phyloP scores from a whole-genome alignment of 2,113 vertebrate genomes.

The Xiphorhynchus elegans region DNA sequence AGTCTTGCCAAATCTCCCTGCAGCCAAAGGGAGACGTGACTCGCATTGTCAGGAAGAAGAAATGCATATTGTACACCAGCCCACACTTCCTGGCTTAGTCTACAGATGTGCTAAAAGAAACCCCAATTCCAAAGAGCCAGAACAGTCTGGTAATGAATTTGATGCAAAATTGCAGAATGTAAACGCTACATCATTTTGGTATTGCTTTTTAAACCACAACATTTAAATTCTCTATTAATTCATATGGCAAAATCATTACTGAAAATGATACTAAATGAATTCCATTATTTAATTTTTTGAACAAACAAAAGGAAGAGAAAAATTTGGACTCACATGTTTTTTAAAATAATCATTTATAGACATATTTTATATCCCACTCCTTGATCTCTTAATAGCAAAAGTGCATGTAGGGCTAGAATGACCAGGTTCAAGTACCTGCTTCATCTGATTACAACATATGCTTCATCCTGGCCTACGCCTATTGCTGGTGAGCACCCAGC shows the following conservation, averaged over 20 bases:
- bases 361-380: not conserved
- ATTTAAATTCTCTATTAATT: not conserved
- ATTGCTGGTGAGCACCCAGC: not conserved
- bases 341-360: not conserved
- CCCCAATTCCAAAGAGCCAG: not conserved
- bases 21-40: not conserved
- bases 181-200: not conserved
- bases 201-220: not conserved
- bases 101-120: not conserved
- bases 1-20: not conserved
- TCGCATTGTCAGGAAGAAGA: not conserved
- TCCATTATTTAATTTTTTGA: not conserved
- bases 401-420: not conserved
- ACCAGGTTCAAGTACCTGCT: not conserved
- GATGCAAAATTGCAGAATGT: not conserved
- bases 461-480: not conserved
- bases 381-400: not conserved
- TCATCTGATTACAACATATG: not conserved
- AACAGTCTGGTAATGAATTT: not conserved
- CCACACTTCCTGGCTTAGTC: not conserved
- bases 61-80: rapidly evolving
- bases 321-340: not conserved
- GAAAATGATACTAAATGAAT: not conserved
- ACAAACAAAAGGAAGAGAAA: not conserved
- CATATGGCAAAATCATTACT: not conserved